A percentile compares a stretch with the other conserved stretches of the same genome.
These are phyloP conservation scores for Callipepla californica DNA, from an alignment of 2,113 vertebrate genomes.

Conservation along the genomic window DNA sequence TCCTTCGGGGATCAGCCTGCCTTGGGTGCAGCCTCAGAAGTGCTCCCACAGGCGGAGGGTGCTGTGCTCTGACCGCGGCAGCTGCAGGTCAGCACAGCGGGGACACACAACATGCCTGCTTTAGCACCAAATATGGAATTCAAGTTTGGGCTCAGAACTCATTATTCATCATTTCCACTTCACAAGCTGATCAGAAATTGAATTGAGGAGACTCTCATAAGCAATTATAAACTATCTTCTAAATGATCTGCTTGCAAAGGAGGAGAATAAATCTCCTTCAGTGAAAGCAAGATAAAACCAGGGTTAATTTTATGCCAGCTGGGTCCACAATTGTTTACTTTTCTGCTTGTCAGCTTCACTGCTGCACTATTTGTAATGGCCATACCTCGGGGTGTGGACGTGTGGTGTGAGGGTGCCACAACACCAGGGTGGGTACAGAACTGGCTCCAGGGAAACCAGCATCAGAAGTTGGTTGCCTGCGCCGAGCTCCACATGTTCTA, in stretches of 20 bases:
- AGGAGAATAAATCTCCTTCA: conserved; percentile 15
- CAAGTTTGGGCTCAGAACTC: not conserved
- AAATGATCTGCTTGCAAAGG: not conserved
- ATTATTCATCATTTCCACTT: conserved; percentile 1
- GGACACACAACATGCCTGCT: not conserved
- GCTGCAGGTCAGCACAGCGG: not conserved
- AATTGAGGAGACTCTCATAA: not conserved
- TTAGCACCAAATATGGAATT: not conserved
- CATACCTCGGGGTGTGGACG: not conserved
- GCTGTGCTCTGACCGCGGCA: not conserved
- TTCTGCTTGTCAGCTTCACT: not conserved
- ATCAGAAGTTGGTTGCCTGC: not conserved
- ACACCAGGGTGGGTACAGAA: rapidly evolving
- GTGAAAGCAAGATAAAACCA: conserved; percentile 13
- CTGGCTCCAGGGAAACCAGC: not conserved
- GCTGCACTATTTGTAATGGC: not conserved
- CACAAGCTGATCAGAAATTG: not conserved
- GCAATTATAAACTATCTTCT: conserved; percentile 22
- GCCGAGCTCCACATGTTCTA: not conserved
- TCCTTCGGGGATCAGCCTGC: not conserved
- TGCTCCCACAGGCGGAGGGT: not conserved
- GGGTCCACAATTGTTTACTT: not conserved
- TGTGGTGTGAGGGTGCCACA: not conserved
- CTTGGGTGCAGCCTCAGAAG: rapidly evolving
- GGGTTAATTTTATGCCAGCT: conserved; percentile 34